A percentile compares a stretch with the other conserved stretches of the same genome.
Conservation (phyloP, 2,888 invertebrate species). For the Zygaena filipendulae region DNA sequence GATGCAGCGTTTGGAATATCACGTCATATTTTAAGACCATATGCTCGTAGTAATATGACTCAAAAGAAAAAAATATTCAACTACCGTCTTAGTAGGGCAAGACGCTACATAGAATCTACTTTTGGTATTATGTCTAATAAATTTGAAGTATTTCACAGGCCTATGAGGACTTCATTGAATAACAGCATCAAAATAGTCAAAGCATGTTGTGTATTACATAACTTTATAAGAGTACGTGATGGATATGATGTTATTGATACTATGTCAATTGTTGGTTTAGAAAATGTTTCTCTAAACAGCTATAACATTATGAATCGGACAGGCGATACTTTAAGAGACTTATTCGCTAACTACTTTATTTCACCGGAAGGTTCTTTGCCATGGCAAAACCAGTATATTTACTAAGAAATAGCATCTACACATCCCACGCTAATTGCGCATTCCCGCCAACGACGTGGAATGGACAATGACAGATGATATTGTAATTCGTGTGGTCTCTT, state of each 20-base stretch:
- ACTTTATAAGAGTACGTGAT: constrained; percentile 20
- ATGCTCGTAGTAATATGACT: constrained; percentile 18
- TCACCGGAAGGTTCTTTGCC: constrained; percentile 3
- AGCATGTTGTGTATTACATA: constrained; percentile 19
- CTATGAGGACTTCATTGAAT: constrained; percentile 18
- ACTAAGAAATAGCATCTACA: no score
- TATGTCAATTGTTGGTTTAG: constrained; percentile 8
- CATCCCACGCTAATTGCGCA: no score
- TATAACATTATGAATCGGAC: no score
- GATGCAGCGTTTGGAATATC: constrained; percentile 26
- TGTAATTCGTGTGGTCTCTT: no score
- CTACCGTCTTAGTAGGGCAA: no score
- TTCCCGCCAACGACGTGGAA: no score
- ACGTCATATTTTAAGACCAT: constrained; percentile 19
- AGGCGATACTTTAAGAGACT: no score
- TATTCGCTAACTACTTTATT: constrained; percentile 3
- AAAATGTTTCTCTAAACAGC: no score
- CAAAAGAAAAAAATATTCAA: constrained; percentile 16
- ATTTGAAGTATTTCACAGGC: constrained; percentile 22
- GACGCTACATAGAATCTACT: constrained; percentile 19
- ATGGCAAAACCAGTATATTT: no score
- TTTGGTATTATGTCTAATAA: constrained; percentile 23
- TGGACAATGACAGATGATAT: no score
- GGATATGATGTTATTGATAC: constrained; percentile 15
- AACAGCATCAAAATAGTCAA: constrained; percentile 19